Conservation (phyloP, 1,140 invertebrate genomes). For the Brachionus asplanchnoidis region DNA sequence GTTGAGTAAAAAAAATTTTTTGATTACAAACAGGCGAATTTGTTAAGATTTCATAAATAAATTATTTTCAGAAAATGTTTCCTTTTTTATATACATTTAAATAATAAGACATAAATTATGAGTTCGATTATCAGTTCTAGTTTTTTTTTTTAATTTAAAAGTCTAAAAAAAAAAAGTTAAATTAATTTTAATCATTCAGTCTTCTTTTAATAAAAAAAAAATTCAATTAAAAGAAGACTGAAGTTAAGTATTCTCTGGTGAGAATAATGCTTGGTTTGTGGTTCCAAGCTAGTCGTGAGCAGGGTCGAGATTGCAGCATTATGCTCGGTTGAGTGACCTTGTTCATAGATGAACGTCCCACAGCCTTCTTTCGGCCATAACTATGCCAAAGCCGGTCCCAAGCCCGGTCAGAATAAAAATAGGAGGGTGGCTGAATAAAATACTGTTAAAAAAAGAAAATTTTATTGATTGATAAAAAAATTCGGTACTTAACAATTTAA, state of each 20-base stretch:
- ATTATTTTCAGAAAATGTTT: not conserved
- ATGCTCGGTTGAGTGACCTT: not conserved
- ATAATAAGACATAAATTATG: not conserved
- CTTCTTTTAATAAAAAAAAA: too few relatives aligned
- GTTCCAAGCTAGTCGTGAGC: not conserved
- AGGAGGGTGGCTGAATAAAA: not conserved
- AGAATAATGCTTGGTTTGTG: not conserved
- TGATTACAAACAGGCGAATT: constrained; percentile 27
- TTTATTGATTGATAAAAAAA: not conserved
- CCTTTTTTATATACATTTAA: not conserved
- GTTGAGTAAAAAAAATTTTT: constrained; percentile 40
- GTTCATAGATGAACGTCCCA: not conserved
- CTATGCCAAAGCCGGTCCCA: not conserved
- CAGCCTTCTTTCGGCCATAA: not conserved
- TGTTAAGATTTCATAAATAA: constrained; percentile 30
- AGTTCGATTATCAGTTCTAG: too few relatives aligned
- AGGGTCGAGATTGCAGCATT: not conserved
- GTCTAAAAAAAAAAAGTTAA: too few relatives aligned
- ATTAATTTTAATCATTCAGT: too few relatives aligned
- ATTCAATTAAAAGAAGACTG: not conserved
- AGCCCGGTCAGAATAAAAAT: not conserved
- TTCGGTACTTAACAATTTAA: not conserved
- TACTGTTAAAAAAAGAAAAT: not conserved
- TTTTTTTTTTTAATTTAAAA: too few relatives aligned
- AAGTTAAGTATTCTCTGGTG: not conserved